Evolutionary conservation across 2,888 invertebrate genomes (phyloP), one percentile per base, ranked within the genome.

Genomic region (Volucella inflata): DNA sequence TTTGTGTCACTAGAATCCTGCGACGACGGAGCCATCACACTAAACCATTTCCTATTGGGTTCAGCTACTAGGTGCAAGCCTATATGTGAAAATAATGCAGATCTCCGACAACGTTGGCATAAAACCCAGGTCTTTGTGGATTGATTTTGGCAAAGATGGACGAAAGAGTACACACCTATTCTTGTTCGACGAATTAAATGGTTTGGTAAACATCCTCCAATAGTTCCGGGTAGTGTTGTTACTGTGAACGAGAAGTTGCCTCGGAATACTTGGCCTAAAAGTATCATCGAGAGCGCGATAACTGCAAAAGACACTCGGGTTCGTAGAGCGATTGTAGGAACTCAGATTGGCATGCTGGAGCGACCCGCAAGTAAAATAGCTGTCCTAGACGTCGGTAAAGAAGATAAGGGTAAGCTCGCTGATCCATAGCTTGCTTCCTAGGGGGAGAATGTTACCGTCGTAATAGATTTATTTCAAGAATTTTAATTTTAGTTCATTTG

Each of bases 161-260:
- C n/a, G n/a, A n/a, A n/a, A n/a, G n/a, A n/a, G n/a, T n/a, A n/a
- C n/a, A n/a, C n/a, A n/a, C n/a, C n/a, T n/a, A n/a, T n/a, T n/a
- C n/a, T n/a, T n/a, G n/a, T n/a, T n/a, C n/a, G n/a, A n/a, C n/a
- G n/a, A n/a, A n/a, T n/a, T n/a, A n/a, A n/a, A n/a, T n/a, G n/a
- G n/a, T n/a, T n/a, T n/a, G n/a, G n/a, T n/a, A n/a, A n/a, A n/a
- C n/a, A n/a, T n/a, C n/a, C n/a, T n/a, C n/a, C n/a, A n/a, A n/a
- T n/a, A n/a, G n/a, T n/a, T n/a, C n/a, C n/a, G n/a, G n/a, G n/a
- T n/a, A n/a, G n/a, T 42, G 21, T 75, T 8, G 75, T 75, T n/a
- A 21, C 65, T 4, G 46, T 75, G 12, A 48, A 38, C 42, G 75
- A 75, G 14, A 48, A 48, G 8, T 48, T 48, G 1, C 14, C 48